Evolutionary conservation across 2,888 invertebrate species (phyloP).

Genomic region (Phorcus lineatus): DNA sequence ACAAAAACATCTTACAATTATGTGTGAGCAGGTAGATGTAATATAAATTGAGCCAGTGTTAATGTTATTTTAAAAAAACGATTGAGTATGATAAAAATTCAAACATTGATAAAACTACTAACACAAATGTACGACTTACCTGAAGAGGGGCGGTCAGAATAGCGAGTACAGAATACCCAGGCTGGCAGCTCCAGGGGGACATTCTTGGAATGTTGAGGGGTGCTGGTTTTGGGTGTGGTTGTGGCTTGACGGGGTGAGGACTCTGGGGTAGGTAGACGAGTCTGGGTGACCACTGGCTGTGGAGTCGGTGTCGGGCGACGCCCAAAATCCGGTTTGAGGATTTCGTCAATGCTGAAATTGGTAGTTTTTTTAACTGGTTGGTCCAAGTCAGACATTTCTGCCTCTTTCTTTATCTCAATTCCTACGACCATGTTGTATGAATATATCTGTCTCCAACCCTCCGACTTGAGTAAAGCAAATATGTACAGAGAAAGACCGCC

Average conservation of each 20-base stretch:
- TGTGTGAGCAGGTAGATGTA: too few species aligned
- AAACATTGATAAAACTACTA: too few species aligned
- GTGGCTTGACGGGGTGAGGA: constrained; percentile 19
- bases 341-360: constrained; percentile 62
- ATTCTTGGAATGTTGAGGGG: background rate
- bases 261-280: background rate
- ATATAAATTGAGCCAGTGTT: too few species aligned
- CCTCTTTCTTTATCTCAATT: background rate
- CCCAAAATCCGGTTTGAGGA: constrained; percentile 62
- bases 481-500: background rate
- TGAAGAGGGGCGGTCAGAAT: constrained; percentile 80
- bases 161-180: constrained; percentile 97
- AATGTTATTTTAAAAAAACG: too few species aligned
- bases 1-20: too few species aligned
- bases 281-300: background rate
- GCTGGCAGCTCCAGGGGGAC: constrained; percentile 81
- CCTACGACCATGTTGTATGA: constrained; percentile 18
- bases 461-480: background rate
- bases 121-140: too few species aligned
- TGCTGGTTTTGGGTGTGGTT: background rate
- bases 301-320: constrained; percentile 10
- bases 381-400: background rate
- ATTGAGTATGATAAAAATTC: too few species aligned
- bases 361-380: constrained; percentile 40
- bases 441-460: background rate